Evolutionary conservation across 2,113 vertebrate genomes (phyloP).

Genomic region (Galbula dea): DNA sequence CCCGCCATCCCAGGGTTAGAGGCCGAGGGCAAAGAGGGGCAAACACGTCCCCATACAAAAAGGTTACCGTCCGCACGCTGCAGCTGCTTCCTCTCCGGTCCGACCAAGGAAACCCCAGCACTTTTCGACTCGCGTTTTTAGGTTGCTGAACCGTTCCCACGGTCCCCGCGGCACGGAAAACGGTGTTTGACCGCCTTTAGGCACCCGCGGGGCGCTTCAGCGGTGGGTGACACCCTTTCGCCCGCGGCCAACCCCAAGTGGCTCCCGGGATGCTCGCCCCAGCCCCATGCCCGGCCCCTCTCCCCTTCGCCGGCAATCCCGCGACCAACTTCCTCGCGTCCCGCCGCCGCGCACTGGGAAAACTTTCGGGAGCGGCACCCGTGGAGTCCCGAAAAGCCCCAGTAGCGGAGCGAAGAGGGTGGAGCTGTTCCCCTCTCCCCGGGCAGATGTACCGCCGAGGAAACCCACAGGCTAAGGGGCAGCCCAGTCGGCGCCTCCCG

Average conservation of each 20-base stretch:
- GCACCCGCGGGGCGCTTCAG: background rate
- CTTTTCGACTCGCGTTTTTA: background rate
- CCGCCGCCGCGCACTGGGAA: background rate
- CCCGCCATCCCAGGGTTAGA: background rate
- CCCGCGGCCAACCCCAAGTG: background rate
- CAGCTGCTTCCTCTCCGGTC: background rate
- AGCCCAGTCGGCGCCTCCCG: background rate
- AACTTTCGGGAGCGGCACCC: background rate
- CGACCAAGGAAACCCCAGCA: background rate
- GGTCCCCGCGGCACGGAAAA: background rate
- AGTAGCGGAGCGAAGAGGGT: background rate
- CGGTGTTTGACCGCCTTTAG: background rate
- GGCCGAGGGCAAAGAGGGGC: background rate
- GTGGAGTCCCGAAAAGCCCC: background rate
- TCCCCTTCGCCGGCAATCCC: background rate
- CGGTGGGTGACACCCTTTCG: background rate
- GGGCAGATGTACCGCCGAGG: background rate
- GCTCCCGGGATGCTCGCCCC: background rate
- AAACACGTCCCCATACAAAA: background rate
- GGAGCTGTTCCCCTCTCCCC: background rate
- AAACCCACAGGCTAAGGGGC: background rate
- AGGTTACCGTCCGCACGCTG: rapidly evolving
- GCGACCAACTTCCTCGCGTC: background rate
- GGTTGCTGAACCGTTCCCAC: background rate
- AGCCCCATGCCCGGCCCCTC: too few species aligned